A percentile compares a stretch with the other conserved stretches of the same genome.
Conservation (phyloP, 2,888 invertebrate species). For the Lasioglossum lativentre region DNA sequence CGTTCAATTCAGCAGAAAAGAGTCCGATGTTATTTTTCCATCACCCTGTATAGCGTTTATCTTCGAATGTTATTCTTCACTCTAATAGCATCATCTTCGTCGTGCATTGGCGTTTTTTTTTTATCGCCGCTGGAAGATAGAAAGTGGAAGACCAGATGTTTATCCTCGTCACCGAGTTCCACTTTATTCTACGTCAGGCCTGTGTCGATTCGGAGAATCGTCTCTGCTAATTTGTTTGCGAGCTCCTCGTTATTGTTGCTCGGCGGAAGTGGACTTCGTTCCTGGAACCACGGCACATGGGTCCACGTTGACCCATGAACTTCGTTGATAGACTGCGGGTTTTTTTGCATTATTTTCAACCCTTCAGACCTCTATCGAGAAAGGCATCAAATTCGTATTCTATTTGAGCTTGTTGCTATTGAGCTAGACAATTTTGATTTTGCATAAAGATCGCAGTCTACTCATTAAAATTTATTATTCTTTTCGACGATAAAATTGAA, state of each 20-base stretch:
- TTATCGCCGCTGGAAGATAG: constrained; percentile 4
- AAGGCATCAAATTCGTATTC: no score
- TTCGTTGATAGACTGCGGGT: no score
- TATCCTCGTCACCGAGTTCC: not conserved
- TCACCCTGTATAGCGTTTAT: constrained; percentile 1
- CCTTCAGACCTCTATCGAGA: no score
- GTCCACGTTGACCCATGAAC: no score
- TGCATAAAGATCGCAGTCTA: no score
- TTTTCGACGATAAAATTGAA: no score
- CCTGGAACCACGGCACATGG: no score
- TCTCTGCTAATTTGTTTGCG: not conserved
- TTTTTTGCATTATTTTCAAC: no score
- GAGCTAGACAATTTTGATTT: no score
- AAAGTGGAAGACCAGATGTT: constrained; percentile 18
- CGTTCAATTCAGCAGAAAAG: not conserved
- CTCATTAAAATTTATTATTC: no score
- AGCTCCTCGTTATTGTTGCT: not conserved
- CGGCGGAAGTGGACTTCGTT: not conserved
- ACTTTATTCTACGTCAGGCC: not conserved
- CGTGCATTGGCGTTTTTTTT: not conserved
- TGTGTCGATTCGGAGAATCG: not conserved
- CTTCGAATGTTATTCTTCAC: constrained; percentile 4
- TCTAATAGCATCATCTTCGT: not conserved
- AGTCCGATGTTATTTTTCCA: not conserved
- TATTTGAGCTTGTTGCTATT: no score